Conservation (phyloP, 2,113 vertebrate genomes). For the Turdus rufiventris region DNA sequence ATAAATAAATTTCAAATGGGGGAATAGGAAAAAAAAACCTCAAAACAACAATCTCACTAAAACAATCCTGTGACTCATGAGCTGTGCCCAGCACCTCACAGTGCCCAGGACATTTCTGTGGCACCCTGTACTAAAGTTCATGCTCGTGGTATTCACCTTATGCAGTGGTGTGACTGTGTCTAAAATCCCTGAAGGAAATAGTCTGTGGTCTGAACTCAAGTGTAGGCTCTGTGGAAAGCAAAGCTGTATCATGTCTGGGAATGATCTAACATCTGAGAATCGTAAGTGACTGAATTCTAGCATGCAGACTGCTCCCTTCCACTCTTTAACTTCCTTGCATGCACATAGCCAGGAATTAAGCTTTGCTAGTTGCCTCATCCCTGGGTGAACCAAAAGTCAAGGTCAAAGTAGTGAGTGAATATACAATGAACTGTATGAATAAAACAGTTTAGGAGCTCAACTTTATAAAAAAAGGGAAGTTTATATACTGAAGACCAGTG, state of each 20-base stretch:
- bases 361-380: neutral
- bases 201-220: neutral
- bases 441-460: neutral
- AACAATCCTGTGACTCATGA: neutral
- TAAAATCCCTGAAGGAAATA: neutral
- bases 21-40: neutral
- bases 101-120: neutral
- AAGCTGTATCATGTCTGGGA: neutral
- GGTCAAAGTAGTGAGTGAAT: neutral
- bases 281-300: neutral
- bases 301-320: neutral
- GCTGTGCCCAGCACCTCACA: fast-evolving
- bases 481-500: neutral
- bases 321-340: neutral
- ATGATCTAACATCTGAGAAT: neutral
- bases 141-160: neutral
- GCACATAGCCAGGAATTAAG: neutral
- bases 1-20: neutral
- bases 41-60: neutral
- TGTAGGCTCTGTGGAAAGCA: neutral
- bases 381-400: neutral
- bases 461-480: neutral
- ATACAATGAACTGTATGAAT: neutral
- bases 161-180: neutral
- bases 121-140: neutral